Percentiles rank a stretch among this genome's conserved stretches.
phyloP scores from a whole-genome alignment of 2,113 vertebrate species.

The Paralichthys olivaceus region DNA sequence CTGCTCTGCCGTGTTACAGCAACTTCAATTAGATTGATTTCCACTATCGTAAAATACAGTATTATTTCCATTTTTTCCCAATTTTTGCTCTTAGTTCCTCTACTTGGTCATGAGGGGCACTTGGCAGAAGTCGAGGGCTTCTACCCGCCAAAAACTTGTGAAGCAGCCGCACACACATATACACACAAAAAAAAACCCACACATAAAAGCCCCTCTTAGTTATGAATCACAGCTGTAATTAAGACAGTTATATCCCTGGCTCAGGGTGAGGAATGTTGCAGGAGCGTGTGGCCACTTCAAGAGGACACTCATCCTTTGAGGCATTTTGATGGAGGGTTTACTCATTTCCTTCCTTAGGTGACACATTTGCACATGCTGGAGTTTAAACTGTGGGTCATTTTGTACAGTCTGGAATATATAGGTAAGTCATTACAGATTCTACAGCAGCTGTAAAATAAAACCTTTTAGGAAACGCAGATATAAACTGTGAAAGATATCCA shows the following conservation, averaged over 20 bases:
- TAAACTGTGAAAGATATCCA: too few relatives aligned
- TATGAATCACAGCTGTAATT: slow-evolving; percentile 73
- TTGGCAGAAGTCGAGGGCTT: neutral
- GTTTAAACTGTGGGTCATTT: slow-evolving; percentile 2
- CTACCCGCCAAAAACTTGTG: slow-evolving; percentile 21
- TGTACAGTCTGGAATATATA: neutral
- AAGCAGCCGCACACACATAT: slow-evolving; percentile 28
- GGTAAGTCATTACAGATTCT: slow-evolving; percentile 31
- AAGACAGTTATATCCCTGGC: slow-evolving; percentile 56
- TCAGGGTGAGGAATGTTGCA: slow-evolving; percentile 61
- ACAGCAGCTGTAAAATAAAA: slow-evolving; percentile 25
- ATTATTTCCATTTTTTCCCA: slow-evolving; percentile 30
- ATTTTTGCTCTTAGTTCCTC: slow-evolving; percentile 21
- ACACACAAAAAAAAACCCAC: slow-evolving; percentile 19
- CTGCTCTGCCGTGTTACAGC: slow-evolving; percentile 31
- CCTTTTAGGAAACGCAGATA: slow-evolving; percentile 34
- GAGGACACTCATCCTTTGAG: slow-evolving; percentile 45
- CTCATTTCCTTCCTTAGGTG: slow-evolving; percentile 64
- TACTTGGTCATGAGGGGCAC: slow-evolving; percentile 5
- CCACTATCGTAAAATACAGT: slow-evolving; percentile 43
- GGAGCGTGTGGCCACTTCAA: slow-evolving; percentile 41
- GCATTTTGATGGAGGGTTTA: slow-evolving; percentile 41
- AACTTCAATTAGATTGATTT: slow-evolving; percentile 49
- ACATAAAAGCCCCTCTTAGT: slow-evolving; percentile 46
- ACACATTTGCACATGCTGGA: slow-evolving; percentile 37